Base-by-base conservation (phyloP, 2,797 vertebrate species). In the Zonotrichia albicollis region DNA sequence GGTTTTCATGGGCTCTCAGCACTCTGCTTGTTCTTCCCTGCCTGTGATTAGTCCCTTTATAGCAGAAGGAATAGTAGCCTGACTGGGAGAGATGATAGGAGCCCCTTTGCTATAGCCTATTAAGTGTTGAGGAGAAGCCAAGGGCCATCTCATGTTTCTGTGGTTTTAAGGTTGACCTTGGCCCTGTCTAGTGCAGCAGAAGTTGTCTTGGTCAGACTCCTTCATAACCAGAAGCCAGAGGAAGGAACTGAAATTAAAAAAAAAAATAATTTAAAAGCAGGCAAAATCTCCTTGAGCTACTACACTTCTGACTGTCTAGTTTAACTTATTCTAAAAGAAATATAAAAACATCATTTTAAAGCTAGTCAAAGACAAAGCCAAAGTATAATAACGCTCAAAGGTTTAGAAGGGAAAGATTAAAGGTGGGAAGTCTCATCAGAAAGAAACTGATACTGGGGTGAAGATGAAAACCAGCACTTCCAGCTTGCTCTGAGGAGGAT, bases 111-210 rank as follows among this genome's bases (percentile, higher is more conserved):
- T 61, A 42, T 17, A 64, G 18, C 32, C 42, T 70, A 10, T 32
- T 66, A 82, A 93, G 26, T 50, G 45, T 6, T 82, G 79, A 84
- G 66, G 21, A 85, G 82, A 86, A 92, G 73, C 62, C 72, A 91
- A 75, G 17, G 51, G 51, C 34, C 32, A 27, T 58, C 64, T 88
- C 50, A 19, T 7, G 20, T 90, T 94, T 87, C 83, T 74, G 91
- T 57, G 83, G 70, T 90, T 96, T 86, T 29, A 70, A 45, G 22
- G 27, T 1, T 89, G 91, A 93, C 89, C 77, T 88, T 94, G 73
- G 32, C 50, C 34, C 57, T 67, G 36, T 29, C 50, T 60, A 70
- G 29, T 62, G 34, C 19, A 60, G 48, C 16, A 78, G 38, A 79
- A 80, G 19, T 26, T 46, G 27, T 53, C 73, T 77, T 78, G 66